Evolutionary conservation across 1,140 invertebrate genomes (phyloP).

Genomic region (Caenorhabditis latens): DNA sequence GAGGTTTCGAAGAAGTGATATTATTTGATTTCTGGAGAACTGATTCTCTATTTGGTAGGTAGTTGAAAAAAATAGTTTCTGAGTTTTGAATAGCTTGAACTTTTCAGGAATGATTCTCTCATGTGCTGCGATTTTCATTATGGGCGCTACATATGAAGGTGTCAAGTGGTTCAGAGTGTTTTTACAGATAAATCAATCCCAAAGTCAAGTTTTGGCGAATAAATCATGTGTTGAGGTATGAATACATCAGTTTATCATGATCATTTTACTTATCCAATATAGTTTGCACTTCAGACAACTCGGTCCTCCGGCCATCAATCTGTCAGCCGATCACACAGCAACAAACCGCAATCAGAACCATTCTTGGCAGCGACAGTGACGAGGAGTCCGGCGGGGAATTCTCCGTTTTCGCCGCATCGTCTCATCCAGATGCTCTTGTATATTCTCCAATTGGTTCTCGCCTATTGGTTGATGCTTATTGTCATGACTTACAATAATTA

Average conservation of each 20-base stretch:
- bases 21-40: conserved; percentile 74
- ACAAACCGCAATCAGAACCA: conserved; percentile 26
- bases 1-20: conserved; percentile 72
- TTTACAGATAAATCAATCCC: conserved; percentile 65
- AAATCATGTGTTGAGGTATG: conserved; percentile 36
- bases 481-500: conserved; percentile 98
- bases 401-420: conserved; percentile 48
- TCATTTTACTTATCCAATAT: not conserved
- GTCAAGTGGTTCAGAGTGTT: conserved; percentile 74
- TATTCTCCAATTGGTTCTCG: conserved; percentile 88
- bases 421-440: conserved; percentile 81
- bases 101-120: conserved; percentile 70
- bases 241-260: not conserved
- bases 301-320: conserved; percentile 50
- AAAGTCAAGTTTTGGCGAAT: conserved; percentile 4
- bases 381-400: not conserved
- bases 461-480: conserved; percentile 94
- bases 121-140: conserved; percentile 69
- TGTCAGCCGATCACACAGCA: not conserved
- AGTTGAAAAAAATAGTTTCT: not conserved
- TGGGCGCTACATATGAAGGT: conserved; percentile 71
- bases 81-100: not conserved
- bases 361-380: conserved; percentile 5
- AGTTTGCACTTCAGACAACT: conserved; percentile 54
- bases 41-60: conserved; percentile 55